Evolutionary conservation across 2,113 vertebrate genomes (phyloP).

Genomic region (Xenus cinereus): DNA sequence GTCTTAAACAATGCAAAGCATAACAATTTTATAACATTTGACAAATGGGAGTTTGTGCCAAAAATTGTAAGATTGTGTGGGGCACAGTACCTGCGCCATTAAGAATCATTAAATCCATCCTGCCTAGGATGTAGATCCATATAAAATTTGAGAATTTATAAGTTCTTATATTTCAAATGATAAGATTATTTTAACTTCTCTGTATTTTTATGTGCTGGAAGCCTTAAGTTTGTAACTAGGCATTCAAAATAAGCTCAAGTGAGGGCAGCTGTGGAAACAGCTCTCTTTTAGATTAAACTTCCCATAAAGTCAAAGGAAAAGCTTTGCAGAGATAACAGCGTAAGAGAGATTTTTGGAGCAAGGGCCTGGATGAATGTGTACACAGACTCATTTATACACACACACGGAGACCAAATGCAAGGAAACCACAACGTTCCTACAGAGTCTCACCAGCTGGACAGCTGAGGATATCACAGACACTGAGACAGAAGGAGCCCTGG

Average conservation of each 20-base stretch:
- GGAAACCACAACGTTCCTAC: not conserved
- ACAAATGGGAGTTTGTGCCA: not conserved
- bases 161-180: not conserved
- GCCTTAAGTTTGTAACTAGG: not conserved
- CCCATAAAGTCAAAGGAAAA: not conserved
- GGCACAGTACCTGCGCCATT: not conserved
- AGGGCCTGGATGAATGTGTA: not conserved
- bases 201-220: not conserved
- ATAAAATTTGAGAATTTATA: not conserved
- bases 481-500: not conserved
- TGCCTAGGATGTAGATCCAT: not conserved
- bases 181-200: not conserved
- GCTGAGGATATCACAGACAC: not conserved
- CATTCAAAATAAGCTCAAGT: not conserved
- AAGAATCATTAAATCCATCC: not conserved
- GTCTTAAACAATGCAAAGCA: not conserved
- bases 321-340: not conserved
- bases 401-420: not conserved
- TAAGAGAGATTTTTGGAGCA: not conserved
- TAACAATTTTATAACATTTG: not conserved
- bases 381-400: not conserved
- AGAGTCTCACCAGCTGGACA: not conserved
- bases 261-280: not conserved
- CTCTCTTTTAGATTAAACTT: not conserved
- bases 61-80: not conserved